Evolutionary conservation across 1,140 invertebrate species (phyloP).

Genomic region (Nasonia giraulti): DNA sequence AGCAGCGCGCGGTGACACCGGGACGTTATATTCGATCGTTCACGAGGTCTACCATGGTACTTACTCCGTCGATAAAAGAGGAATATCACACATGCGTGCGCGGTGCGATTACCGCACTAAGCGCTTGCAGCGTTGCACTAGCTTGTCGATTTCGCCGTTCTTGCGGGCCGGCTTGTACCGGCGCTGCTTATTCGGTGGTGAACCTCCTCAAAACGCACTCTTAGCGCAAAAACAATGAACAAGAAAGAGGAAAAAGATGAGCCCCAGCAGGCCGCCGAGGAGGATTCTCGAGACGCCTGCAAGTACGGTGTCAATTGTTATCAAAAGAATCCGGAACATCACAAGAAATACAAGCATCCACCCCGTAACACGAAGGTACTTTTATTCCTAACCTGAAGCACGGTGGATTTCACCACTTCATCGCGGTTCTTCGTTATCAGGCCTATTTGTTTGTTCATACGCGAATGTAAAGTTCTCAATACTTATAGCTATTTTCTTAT

Average conservation of each 20-base stretch:
- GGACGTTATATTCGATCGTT: no score
- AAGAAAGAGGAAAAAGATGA: constrained; percentile 50
- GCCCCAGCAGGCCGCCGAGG: constrained; percentile 49
- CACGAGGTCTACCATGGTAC: no score
- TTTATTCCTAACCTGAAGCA: constrained; percentile 29
- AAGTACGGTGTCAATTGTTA: constrained; percentile 89
- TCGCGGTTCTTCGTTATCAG: background rate
- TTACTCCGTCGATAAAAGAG: no score
- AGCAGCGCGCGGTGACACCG: background rate
- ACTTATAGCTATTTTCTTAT: background rate
- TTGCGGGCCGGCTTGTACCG: no score
- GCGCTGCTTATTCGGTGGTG: no score
- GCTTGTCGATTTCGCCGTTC: no score
- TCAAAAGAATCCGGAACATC: constrained; percentile 87
- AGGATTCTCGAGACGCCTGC: constrained; percentile 77
- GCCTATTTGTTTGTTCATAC: no score
- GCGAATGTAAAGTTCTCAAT: background rate
- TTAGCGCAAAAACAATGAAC: background rate
- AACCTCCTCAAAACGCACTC: no score
- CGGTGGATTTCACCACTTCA: no score
- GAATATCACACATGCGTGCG: no score
- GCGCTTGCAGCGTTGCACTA: no score
- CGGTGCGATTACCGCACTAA: no score
- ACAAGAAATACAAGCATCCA: constrained; percentile 86
- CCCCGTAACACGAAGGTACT: constrained; percentile 65